Evolutionary conservation across 1,140 invertebrate species (phyloP), one percentile per base, ranked within the genome.

Genomic region (Ceratina japonica): DNA sequence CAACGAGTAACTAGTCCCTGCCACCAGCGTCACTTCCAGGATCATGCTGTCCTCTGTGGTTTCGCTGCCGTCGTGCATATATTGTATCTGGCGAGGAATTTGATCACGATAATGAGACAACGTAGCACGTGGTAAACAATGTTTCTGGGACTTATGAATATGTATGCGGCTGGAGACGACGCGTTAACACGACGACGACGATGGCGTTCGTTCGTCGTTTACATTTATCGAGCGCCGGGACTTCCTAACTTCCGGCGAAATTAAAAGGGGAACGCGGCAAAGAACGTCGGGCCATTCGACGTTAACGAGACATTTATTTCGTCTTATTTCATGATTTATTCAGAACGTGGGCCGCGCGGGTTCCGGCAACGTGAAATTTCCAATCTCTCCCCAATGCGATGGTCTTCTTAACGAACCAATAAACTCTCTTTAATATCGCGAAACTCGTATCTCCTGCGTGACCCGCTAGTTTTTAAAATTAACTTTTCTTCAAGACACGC

Each of bases 21-120:
- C 94, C 51, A 95, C 93, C 79, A 98, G 93, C 87, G 97, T 95
- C 92, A 99, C 94, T 89, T 98, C 97, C 58, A 99, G 92, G 2
- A 96, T 95, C 83, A 98, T 95, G 68, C 94, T 95, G 91, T 99
- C 98, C 87, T 96, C 94, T 71, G 95, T 94, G 79, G 95, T 96
- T 91, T 99, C 98, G 18, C 96, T 95, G 3, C 98, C 98, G 90
- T 98, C 97, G 92, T 99, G 98, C 31, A 96, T 94, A 89, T 98
- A 98, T 80, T 95, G 95, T 1, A 98, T 95, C 94, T 97, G 93
- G 61, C 91, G 91, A 63, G 44, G n/a, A 80, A 80, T 83, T 84
- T 37, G 71, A 74, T 76, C 68, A 20, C 59, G 63, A 73, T 75
- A 73, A 80, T 58, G 61, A 79, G 76, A 63, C 68, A 15, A 77